These are phyloP conservation scores for Microhierax caerulescens DNA, from an alignment of 2,797 vertebrate species.

Conservation along the genomic window DNA sequence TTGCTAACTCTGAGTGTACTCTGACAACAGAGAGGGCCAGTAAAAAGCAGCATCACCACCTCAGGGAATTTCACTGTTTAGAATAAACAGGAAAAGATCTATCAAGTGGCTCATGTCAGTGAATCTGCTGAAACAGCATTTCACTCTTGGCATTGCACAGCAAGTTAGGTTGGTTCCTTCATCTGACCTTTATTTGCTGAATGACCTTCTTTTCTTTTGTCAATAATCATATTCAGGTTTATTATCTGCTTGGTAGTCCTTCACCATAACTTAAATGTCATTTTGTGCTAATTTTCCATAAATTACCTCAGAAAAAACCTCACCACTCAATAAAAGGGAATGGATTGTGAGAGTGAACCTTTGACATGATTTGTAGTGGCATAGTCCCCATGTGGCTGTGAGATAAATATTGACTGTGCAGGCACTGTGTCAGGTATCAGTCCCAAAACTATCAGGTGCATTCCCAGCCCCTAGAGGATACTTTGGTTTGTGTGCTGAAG, in stretches of 20 bases:
- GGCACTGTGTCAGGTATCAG: slow-evolving; percentile 19
- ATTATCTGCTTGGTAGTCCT: slow-evolving; percentile 59
- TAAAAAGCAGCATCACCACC: neutral
- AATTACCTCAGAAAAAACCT: slow-evolving; percentile 42
- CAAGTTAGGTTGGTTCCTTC: slow-evolving; percentile 26
- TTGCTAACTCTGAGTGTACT: neutral
- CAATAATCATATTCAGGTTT: slow-evolving; percentile 56
- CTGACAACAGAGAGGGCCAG: neutral
- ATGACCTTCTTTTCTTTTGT: slow-evolving; percentile 28
- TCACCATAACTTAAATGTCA: slow-evolving; percentile 4
- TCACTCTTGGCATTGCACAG: neutral
- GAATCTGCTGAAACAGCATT: slow-evolving; percentile 42
- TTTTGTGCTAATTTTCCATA: slow-evolving; percentile 72
- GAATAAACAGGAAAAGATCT: neutral
- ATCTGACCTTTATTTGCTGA: slow-evolving; percentile 64
- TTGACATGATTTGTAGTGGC: slow-evolving; percentile 30
- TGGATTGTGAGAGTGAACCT: slow-evolving; percentile 9
- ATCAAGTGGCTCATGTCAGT: neutral
- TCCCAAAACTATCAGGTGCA: slow-evolving; percentile 50
- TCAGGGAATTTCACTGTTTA: neutral
- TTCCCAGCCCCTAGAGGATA: neutral
- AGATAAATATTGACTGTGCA: slow-evolving; percentile 41
- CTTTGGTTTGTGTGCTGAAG: neutral
- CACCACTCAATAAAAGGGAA: slow-evolving; percentile 41
- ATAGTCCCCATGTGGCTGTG: neutral